Base-by-base conservation (phyloP, 2,113 vertebrate species). In the Rhegmatorhina hoffmannsi region DNA sequence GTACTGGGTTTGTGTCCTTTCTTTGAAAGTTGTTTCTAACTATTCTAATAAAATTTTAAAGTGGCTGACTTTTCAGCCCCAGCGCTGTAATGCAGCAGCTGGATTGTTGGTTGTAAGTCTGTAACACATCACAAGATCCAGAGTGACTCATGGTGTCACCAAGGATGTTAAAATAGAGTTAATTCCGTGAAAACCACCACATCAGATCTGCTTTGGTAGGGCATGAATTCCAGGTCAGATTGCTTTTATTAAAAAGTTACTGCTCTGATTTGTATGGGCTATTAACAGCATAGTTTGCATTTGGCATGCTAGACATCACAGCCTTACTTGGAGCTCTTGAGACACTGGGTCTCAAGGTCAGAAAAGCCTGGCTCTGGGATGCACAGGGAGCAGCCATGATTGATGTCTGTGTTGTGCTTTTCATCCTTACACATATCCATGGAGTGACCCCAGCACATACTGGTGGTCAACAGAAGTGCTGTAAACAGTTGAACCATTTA, bases 1-100 rank as follows among this genome's bases (percentile, higher is more conserved):
- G 98, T 97, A 97, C 8, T 28, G 10, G 13, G 11, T 64, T 86
- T 93, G 17, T 60, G 49, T 78, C n/a, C 53, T 82, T 63, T 88
- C 66, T 81, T 90, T 92, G 84, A 64, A 78, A 74, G 25, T 80
- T 88, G 52, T 53, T 85, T 58, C 38, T 23, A 55, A n/a, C 23
- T 14, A 13, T 46, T 83, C 19, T 58, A 44, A 34, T 74, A 70
- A 74, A 56, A 86, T 34, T 40, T 33, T 1, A 1, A 78, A 68
- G 74, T 11, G 20, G 8, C 4, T 50, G 58, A 31, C 40, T 62
- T 50, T 81, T 64, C 60, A 89, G 44, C 25, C 56, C 53, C 62
- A 78, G 56, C 31, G 11, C 11, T n/a, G 29, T 40, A 74, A 58
- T 43, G 46, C 6, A 33, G n/a, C 53, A 74, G 46, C n/a, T 58